These are phyloP conservation scores for Heliconius erato DNA, from an alignment of 2,888 invertebrate species.

Conservation along the genomic window DNA sequence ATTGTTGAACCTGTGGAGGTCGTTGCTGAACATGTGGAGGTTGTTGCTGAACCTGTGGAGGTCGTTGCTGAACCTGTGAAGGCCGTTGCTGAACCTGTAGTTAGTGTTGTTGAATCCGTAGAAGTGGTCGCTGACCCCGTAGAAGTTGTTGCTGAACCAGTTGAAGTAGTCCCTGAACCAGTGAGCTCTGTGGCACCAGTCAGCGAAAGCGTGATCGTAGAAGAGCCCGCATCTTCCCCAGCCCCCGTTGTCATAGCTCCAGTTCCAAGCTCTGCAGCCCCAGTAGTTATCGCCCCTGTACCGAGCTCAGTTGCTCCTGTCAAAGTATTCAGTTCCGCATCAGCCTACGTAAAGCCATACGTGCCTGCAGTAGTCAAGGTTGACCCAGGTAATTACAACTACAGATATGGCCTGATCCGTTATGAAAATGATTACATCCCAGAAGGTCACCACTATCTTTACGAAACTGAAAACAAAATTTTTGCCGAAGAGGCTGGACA, in stretches of 20 bases:
- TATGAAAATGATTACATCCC: conserved; percentile 68
- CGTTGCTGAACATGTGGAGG: neutral
- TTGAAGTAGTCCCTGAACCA: neutral
- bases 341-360: conserved; percentile 38
- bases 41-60: neutral
- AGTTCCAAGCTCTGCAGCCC: conserved; percentile 32
- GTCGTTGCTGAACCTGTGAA: neutral
- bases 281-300: conserved; percentile 17
- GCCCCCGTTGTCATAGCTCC: conserved; percentile 10
- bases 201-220: neutral
- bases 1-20: neutral
- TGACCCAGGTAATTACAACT: conserved; percentile 59
- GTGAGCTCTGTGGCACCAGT: neutral
- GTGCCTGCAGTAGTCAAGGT: conserved; percentile 31
- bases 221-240: conserved; percentile 4
- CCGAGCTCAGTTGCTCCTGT: conserved; percentile 38
- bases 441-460: conserved; percentile 80
- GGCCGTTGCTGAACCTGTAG: neutral
- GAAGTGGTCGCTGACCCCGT: neutral
- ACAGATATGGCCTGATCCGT: conserved; percentile 78
- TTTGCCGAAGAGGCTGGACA: conserved; percentile 78
- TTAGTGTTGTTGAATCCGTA: neutral
- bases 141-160: neutral
- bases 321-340: conserved; percentile 15
- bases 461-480: conserved; percentile 81